Conservation (phyloP, 2,797 vertebrate genomes). For the Anguilla obscura region DNA sequence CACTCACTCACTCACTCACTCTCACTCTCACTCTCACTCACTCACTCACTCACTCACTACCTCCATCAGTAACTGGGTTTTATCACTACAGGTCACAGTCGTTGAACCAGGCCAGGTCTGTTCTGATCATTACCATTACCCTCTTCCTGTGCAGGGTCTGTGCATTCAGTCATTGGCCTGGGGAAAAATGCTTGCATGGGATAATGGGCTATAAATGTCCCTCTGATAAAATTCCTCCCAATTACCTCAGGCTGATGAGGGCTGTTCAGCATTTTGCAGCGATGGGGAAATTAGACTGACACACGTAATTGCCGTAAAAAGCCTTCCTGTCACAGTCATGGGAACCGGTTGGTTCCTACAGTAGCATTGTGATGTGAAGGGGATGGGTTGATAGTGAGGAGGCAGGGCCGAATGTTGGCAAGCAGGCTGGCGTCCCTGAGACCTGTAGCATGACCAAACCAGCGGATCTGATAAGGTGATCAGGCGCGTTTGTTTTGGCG, state of each 20-base stretch:
- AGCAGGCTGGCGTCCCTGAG: constrained; percentile 30
- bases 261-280: not conserved
- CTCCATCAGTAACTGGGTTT: not conserved
- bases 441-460: constrained; percentile 48
- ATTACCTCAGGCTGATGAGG: constrained; percentile 1
- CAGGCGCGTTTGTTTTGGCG: constrained; percentile 65
- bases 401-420: constrained; percentile 48
- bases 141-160: not conserved
- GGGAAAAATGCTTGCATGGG: not conserved
- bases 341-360: constrained; percentile 5
- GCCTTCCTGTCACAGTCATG: not conserved
- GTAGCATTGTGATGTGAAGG: constrained; percentile 10
- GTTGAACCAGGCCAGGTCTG: not conserved
- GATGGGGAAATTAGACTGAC: not conserved
- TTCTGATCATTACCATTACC: not conserved
- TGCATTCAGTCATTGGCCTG: not conserved
- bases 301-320: not conserved
- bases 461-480: constrained; percentile 63
- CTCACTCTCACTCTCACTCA: not conserved
- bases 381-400: not conserved
- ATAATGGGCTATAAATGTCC: constrained; percentile 8
- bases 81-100: not conserved
- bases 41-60: not conserved
- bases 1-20: not conserved
- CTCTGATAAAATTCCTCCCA: constrained; percentile 18